Conservation (phyloP, 2,888 invertebrate species). For the Rhagophthalmus giganteus region DNA sequence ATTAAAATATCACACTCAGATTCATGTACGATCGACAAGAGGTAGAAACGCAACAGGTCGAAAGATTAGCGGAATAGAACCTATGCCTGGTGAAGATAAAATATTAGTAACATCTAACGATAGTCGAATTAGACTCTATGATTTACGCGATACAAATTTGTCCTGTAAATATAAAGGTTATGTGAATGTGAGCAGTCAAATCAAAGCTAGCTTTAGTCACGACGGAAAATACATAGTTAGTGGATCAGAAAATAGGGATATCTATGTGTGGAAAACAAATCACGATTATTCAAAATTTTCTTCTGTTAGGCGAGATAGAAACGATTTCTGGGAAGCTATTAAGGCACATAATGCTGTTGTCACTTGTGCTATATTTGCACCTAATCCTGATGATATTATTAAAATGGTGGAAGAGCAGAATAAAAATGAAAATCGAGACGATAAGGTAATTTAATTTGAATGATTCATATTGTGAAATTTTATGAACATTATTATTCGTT, state of each 20-base stretch:
- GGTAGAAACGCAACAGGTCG: slow-evolving; percentile 93
- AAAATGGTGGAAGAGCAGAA: slow-evolving; percentile 67
- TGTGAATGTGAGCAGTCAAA: slow-evolving; percentile 93
- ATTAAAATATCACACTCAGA: slow-evolving; percentile 96
- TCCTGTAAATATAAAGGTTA: slow-evolving; percentile 65
- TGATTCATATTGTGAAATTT: no score
- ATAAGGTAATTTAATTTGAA: slow-evolving; percentile 34
- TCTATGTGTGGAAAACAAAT: slow-evolving; percentile 97
- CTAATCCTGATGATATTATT: slow-evolving; percentile 91
- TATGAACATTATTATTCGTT: no score
- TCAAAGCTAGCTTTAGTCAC: slow-evolving; percentile 95
- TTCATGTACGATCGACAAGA: slow-evolving; percentile 93
- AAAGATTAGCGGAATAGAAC: slow-evolving; percentile 97
- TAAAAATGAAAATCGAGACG: slow-evolving; percentile 51
- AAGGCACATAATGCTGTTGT: slow-evolving; percentile 95
- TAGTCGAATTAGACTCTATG: slow-evolving; percentile 93
- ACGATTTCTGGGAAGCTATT: slow-evolving; percentile 97
- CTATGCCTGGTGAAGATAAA: slow-evolving; percentile 94
- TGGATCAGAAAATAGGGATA: slow-evolving; percentile 96
- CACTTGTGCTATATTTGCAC: slow-evolving; percentile 96
- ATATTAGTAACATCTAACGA: slow-evolving; percentile 97
- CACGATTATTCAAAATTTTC: slow-evolving; percentile 95
- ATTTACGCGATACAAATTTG: slow-evolving; percentile 89
- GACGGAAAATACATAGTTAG: slow-evolving; percentile 97
- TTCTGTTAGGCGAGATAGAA: slow-evolving; percentile 87